Percentiles rank a stretch among this genome's conserved stretches.
Conservation (phyloP, 2,113 vertebrate genomes). For the Malurus melanocephalus region DNA sequence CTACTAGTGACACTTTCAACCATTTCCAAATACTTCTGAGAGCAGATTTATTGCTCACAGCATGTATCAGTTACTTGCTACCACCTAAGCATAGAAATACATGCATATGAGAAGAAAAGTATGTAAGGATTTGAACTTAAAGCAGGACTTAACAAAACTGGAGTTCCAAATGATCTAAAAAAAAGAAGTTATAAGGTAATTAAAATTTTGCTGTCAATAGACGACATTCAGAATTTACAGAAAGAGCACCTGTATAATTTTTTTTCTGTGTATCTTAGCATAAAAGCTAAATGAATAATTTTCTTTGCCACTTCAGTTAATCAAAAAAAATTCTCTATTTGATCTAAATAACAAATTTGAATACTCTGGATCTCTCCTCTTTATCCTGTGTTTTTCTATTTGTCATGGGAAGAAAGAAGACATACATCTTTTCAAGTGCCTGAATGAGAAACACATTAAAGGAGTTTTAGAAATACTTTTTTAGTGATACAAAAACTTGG, state of each 20-base stretch:
- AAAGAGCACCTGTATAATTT: not conserved
- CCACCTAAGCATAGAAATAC: not conserved
- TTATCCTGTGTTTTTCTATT: not conserved
- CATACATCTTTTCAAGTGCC: not conserved
- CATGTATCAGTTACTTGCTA: not conserved
- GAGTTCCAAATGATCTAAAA: not conserved
- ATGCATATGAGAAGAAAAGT: not conserved
- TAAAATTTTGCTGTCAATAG: not conserved
- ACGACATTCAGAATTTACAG: not conserved
- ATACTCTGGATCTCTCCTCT: not conserved
- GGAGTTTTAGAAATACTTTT: not conserved
- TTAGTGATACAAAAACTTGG: not conserved
- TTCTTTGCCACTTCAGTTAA: not conserved
- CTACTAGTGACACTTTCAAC: not conserved
- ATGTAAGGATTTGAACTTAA: not conserved
- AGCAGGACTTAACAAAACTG: not conserved
- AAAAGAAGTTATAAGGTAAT: not conserved
- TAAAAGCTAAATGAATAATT: not conserved
- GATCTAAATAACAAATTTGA: not conserved
- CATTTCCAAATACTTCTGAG: not conserved
- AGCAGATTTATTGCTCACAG: constrained; percentile 1
- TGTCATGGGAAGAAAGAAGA: not conserved
- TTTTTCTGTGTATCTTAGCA: not conserved
- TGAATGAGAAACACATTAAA: not conserved
- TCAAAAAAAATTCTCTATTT: not conserved